phyloP scores from a whole-genome alignment of 2,888 invertebrate genomes.

The Leptogaster cylindrica region DNA sequence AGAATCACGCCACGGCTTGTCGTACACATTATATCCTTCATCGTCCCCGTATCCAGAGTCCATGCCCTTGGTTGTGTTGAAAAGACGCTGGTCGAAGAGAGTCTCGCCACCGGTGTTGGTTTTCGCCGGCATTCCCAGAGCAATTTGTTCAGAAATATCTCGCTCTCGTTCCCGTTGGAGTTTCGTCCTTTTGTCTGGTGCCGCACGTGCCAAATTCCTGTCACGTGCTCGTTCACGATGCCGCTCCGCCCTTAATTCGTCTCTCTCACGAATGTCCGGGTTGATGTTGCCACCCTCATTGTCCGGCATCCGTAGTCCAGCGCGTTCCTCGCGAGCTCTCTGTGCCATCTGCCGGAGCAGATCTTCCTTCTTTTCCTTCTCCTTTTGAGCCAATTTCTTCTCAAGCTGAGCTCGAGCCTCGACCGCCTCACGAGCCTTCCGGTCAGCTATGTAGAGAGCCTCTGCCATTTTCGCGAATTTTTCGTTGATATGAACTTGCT shows the following conservation, averaged over 20 bases:
- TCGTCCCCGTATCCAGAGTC: slow-evolving; percentile 94
- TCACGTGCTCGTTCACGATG: slow-evolving; percentile 92
- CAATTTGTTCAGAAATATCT: slow-evolving; percentile 98
- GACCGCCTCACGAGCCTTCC: slow-evolving; percentile 96
- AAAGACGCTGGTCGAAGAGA: slow-evolving; percentile 93
- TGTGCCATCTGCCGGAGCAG: slow-evolving; percentile 91
- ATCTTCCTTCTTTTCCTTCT: slow-evolving; percentile 98
- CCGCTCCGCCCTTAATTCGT: slow-evolving; percentile 84
- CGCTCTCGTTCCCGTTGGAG: slow-evolving; percentile 90
- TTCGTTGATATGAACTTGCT: slow-evolving; percentile 97
- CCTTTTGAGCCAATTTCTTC: slow-evolving; percentile 94
- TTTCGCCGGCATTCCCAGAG: slow-evolving; percentile 91
- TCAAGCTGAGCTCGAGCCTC: slow-evolving; percentile 96
- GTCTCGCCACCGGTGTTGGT: slow-evolving; percentile 74
- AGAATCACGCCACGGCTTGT: slow-evolving; percentile 95
- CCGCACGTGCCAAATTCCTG: slow-evolving; percentile 89
- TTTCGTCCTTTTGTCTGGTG: slow-evolving; percentile 91
- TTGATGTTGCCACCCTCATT: slow-evolving; percentile 59
- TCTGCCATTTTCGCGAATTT: slow-evolving; percentile 99
- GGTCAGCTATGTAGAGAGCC: slow-evolving; percentile 95
- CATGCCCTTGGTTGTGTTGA: slow-evolving; percentile 92
- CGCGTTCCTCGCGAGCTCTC: slow-evolving; percentile 93
- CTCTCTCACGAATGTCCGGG: slow-evolving; percentile 77
- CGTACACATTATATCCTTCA: slow-evolving; percentile 97
- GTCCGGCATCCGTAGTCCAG: slow-evolving; percentile 68